Evolutionary conservation across 64 coral and sea anemone species (phyloP), one percentile per base, ranked within the genome.

Genomic region (Stylophora pistillata): DNA sequence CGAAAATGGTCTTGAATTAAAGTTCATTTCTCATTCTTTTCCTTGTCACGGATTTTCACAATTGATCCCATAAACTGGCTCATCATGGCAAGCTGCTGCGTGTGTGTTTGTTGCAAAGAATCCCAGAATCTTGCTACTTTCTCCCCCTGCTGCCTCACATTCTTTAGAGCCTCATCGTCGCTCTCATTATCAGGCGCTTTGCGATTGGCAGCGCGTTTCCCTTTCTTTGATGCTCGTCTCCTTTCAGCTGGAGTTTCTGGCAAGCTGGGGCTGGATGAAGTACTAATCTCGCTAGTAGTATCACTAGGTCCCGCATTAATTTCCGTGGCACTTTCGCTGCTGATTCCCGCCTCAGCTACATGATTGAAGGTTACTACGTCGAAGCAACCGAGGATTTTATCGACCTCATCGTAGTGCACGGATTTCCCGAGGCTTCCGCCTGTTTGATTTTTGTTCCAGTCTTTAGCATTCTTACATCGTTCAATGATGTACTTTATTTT

Each of bases 391-490:
- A 86, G 84, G 68, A 86, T 73, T 28, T 86, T 55, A 71, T 86
- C 52, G 11, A 73, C 72, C 72, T 86, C 84, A 56, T 86, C 30
- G n/a, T 86, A 86, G 61, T 64, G 72, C 26, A 86, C n/a, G 52
- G 47, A 72, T 71, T 86, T 70, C 31, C 60, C 17, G 15, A 63
- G 30, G 41, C 31, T 86, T 71, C 83, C 29, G 31, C 64, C 58
- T 63, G 79, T 82, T 82, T 82, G 79, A 34, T 63, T 82, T 82
- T 62, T 82, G 79, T 82, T 82, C 79, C 79, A 82, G 33, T 82
- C 79, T 57, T 55, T 41, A 28, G 34, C 82, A 37, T 86, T 71
- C 62, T 86, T 86, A 31, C 72, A 86, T 55, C 72, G 25, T 72
- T 37, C 68, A 72, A 86, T 86, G 37, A 86, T 55, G 20, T 86